phyloP scores from a whole-genome alignment of 2,113 vertebrate genomes.

The Oncorhynchus clarkii region DNA sequence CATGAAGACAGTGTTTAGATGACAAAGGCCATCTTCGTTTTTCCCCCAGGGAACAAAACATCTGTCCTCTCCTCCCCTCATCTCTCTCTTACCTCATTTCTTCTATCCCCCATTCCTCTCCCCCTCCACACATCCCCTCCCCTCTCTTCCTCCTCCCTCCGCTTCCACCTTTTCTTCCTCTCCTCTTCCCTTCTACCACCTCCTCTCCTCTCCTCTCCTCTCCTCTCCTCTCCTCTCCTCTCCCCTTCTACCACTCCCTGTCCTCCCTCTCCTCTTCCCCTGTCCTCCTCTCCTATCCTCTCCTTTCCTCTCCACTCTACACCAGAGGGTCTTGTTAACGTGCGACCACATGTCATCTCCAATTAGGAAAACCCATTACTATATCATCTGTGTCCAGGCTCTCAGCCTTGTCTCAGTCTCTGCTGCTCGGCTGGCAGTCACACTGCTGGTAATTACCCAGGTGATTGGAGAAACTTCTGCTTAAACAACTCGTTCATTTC shows the following conservation, averaged over 20 bases:
- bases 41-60: background rate
- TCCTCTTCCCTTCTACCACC: background rate
- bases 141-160: background rate
- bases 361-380: slow-evolving; percentile 35
- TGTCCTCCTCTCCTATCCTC: background rate
- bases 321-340: slow-evolving; percentile 10
- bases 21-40: background rate
- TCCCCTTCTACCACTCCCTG: no score
- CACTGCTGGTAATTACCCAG: slow-evolving; percentile 60
- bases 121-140: slow-evolving; percentile 35
- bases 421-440: slow-evolving; percentile 2
- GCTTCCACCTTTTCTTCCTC: background rate
- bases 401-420: no score
- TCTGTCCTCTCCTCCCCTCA: background rate
- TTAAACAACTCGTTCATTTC: slow-evolving; percentile 69
- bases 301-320: background rate
- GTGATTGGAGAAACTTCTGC: slow-evolving; percentile 61
- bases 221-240: background rate
- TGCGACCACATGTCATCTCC: slow-evolving; percentile 31
- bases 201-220: background rate
- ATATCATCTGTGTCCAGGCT: slow-evolving; percentile 32
- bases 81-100: background rate
- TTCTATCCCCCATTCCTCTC: background rate
- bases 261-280: background rate
- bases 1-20: background rate